phyloP scores from a whole-genome alignment of 2,113 vertebrate genomes.

The Centropus bengalensis region DNA sequence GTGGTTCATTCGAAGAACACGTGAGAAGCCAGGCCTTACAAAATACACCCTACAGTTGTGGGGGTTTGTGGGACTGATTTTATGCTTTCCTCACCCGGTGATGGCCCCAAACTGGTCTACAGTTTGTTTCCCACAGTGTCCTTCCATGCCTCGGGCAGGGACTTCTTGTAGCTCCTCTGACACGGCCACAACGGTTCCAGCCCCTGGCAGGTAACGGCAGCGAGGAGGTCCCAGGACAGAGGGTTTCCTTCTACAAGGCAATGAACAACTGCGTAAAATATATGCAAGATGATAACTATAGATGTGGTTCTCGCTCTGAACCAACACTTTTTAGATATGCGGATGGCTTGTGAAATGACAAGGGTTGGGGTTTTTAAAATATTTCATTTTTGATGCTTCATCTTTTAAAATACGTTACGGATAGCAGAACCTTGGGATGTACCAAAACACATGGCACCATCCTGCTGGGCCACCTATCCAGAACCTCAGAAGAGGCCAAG shows the following conservation, averaged over 20 bases:
- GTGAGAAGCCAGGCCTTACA: not conserved
- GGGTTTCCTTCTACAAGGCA: not conserved
- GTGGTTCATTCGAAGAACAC: not conserved
- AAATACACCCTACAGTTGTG: not conserved
- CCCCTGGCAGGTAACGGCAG: rapidly evolving
- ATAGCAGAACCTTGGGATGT: not conserved
- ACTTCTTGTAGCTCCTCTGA: not conserved
- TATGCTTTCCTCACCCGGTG: not conserved
- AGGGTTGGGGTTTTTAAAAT: not conserved
- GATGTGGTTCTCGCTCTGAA: not conserved
- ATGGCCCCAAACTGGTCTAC: not conserved
- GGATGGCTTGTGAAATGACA: not conserved
- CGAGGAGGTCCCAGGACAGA: not conserved
- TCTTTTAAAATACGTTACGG: not conserved
- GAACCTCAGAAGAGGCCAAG: not conserved
- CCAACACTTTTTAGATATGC: not conserved
- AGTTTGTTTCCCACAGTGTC: not conserved
- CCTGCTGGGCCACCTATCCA: not conserved
- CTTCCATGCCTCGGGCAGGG: not conserved
- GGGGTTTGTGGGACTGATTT: not conserved
- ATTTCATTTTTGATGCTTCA: not conserved
- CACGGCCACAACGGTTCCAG: not conserved
- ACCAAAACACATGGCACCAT: not conserved
- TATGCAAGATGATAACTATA: not conserved
- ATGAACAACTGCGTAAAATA: not conserved